These are phyloP conservation scores for Verasper variegatus DNA, from an alignment of 2,113 vertebrate genomes.

Conservation along the genomic window DNA sequence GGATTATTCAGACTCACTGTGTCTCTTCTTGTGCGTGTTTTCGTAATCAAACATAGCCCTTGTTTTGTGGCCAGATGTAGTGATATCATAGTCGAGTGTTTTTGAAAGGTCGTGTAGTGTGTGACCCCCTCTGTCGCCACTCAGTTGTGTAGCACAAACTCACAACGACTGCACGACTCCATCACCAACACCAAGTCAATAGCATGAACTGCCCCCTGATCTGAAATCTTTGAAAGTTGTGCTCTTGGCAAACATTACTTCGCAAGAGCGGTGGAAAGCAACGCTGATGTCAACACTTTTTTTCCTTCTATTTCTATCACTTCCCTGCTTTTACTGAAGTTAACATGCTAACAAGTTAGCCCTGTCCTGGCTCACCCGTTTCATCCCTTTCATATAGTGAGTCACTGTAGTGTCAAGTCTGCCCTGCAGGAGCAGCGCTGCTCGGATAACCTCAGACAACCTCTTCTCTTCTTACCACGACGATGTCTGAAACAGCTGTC, in stretches of 20 bases:
- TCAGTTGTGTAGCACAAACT: no score
- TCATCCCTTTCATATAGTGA: not conserved
- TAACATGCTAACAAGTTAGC: not conserved
- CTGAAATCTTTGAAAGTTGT: no score
- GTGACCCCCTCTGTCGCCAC: no score
- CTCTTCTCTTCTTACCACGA: not conserved
- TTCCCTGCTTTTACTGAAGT: not conserved
- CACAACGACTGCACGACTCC: no score
- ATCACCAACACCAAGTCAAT: no score
- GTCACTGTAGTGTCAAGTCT: not conserved
- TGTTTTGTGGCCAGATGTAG: no score
- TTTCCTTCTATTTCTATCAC: not conserved
- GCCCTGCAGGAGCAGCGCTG: not conserved
- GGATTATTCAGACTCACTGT: no score
- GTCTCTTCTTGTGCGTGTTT: no score
- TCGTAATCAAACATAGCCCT: no score
- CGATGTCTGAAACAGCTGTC: not conserved
- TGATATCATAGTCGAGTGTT: no score
- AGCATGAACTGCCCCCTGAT: no score
- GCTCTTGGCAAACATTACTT: not conserved
- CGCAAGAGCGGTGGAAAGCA: not conserved
- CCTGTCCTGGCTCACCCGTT: not conserved
- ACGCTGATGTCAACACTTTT: not conserved
- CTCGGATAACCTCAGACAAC: not conserved
- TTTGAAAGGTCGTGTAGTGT: no score